A percentile compares a stretch with the other conserved stretches of the same genome.
Conservation (phyloP, 2,113 vertebrate genomes). For the Pavo muticus region DNA sequence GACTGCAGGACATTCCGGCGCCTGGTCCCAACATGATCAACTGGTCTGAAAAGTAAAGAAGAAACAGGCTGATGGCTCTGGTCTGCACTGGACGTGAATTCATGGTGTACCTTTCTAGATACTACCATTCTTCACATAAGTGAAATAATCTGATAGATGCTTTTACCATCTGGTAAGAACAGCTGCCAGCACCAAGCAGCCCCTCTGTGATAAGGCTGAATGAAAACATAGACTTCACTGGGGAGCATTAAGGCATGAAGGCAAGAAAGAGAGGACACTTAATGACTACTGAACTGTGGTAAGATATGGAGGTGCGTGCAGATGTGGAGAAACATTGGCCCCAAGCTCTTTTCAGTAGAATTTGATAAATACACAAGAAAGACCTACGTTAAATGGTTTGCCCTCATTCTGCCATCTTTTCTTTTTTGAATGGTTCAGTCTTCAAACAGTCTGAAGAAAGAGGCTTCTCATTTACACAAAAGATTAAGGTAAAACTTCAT, state of each 20-base stretch:
- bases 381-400: neutral
- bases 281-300: neutral
- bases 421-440: neutral
- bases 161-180: neutral
- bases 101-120: neutral
- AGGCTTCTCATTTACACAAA: neutral
- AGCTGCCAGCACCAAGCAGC: neutral
- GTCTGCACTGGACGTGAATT: neutral
- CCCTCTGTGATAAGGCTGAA: neutral
- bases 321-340: neutral
- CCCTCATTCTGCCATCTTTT: neutral
- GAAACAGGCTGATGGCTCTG: neutral
- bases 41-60: neutral
- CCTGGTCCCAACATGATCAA: neutral
- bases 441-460: neutral
- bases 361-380: neutral
- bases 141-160: neutral
- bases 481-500: neutral
- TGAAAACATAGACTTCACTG: neutral
- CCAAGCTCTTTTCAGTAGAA: neutral
- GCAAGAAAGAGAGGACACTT: neutral
- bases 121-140: neutral
- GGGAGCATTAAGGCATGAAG: neutral
- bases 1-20: neutral
- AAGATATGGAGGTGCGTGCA: neutral